Conservation (phyloP, 2,797 vertebrate genomes). For the Pantherophis alleghaniensis region DNA sequence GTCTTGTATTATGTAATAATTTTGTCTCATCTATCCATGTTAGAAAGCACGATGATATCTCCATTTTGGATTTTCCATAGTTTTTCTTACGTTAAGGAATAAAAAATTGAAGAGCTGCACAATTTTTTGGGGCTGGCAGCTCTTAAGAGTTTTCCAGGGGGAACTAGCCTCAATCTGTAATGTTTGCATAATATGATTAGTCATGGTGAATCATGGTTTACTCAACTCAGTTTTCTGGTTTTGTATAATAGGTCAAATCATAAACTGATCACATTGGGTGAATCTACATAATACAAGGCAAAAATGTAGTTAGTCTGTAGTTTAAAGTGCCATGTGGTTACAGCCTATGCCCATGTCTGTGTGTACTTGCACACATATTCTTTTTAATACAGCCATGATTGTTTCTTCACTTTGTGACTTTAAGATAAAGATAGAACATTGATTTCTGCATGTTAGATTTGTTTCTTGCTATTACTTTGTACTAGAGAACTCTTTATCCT, state of each 20-base stretch:
- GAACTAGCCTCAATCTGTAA: background rate
- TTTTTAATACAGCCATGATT: background rate
- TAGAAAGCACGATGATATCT: background rate
- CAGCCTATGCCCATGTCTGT: background rate
- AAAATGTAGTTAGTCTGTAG: background rate
- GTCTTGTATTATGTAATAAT: background rate
- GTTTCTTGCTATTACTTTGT: background rate
- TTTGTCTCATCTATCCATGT: background rate
- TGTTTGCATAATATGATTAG: background rate
- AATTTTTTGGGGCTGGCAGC: background rate
- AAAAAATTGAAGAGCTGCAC: background rate
- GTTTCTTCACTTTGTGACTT: background rate
- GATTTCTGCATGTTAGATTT: constrained; percentile 7
- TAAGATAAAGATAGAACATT: constrained; percentile 16
- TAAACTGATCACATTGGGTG: background rate
- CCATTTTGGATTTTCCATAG: background rate
- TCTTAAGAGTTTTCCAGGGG: background rate
- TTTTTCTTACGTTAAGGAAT: background rate
- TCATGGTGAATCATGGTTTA: background rate
- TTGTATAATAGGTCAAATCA: background rate
- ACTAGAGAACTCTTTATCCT: constrained; percentile 18
- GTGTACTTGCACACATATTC: background rate
- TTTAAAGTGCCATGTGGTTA: background rate
- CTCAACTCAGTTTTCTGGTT: background rate
- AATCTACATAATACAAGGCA: background rate